Conservation (phyloP, 1,140 invertebrate species). For the Lepidotrigona ventralis region DNA sequence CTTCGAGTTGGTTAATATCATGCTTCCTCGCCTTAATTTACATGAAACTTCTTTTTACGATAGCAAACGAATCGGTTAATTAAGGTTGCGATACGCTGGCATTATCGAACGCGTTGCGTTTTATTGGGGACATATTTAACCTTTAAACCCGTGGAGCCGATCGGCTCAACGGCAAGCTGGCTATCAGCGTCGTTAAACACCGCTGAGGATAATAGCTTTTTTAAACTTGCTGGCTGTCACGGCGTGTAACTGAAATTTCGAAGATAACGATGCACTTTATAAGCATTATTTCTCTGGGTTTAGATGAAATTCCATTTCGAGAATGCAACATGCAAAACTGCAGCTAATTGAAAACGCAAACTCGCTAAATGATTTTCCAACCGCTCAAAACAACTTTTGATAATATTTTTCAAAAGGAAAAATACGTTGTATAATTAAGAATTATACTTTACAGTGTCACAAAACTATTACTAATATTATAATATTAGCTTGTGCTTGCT, state of each 20-base stretch:
- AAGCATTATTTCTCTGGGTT: not conserved
- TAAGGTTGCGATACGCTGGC: not conserved
- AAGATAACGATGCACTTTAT: conserved; percentile 1
- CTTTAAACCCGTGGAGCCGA: conserved; percentile 16
- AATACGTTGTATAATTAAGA: too few relatives aligned
- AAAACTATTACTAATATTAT: too few relatives aligned
- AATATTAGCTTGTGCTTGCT: too few relatives aligned
- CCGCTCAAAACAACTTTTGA: not conserved
- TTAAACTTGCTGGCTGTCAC: not conserved
- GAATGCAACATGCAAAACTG: not conserved
- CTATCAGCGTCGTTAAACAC: conserved; percentile 1
- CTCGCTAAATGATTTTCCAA: not conserved
- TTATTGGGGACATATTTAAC: conserved; percentile 28
- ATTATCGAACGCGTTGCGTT: conserved; percentile 23
- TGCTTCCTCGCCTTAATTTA: not conserved
- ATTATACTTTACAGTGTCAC: too few relatives aligned
- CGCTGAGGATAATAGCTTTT: conserved; percentile 20
- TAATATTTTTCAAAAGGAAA: not conserved
- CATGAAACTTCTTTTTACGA: not conserved
- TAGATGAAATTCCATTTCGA: not conserved
- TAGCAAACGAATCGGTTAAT: not conserved
- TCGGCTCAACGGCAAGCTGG: not conserved
- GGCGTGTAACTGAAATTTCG: conserved; percentile 23
- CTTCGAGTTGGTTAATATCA: not conserved
- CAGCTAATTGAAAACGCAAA: not conserved